phyloP scores from a whole-genome alignment of 2,888 invertebrate genomes.

The Erebia epiphron region DNA sequence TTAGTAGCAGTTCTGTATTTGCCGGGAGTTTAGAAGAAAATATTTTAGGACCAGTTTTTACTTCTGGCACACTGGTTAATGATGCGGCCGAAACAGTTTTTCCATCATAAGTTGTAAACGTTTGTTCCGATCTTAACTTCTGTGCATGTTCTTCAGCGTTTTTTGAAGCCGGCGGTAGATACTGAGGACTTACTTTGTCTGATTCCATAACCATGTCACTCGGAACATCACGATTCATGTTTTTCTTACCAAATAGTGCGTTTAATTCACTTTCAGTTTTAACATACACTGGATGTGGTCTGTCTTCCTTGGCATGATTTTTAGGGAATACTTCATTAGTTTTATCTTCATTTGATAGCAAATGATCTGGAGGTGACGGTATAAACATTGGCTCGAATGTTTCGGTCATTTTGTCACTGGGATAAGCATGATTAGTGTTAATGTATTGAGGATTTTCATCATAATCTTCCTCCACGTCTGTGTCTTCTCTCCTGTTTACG shows the following conservation, averaged over 20 bases:
- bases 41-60: conserved; percentile 58
- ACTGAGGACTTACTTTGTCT: conserved; percentile 87
- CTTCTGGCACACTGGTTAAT: conserved; percentile 81
- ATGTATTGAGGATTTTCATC: conserved; percentile 69
- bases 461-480: conserved; percentile 73
- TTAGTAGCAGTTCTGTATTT: conserved; percentile 83
- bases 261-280: conserved; percentile 64
- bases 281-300: conserved; percentile 77
- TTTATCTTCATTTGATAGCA: conserved; percentile 62
- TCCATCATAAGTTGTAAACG: conserved; percentile 89
- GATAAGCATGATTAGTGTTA: conserved; percentile 61
- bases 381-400: conserved; percentile 92
- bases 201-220: conserved; percentile 87
- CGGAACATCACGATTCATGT: conserved; percentile 71
- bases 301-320: conserved; percentile 75
- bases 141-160: conserved; percentile 73
- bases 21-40: conserved; percentile 73
- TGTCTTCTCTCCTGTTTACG: conserved; percentile 79
- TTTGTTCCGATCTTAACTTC: conserved; percentile 63
- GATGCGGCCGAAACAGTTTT: conserved; percentile 87
- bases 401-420: conserved; percentile 82
- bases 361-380: conserved; percentile 88
- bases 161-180: conserved; percentile 87
- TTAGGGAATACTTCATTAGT: conserved; percentile 72
- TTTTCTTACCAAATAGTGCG: conserved; percentile 65